Percentiles rank a stretch among this genome's conserved stretches.
phyloP scores from a whole-genome alignment of 2,888 invertebrate genomes.

The Macrostomum cliftonense region DNA sequence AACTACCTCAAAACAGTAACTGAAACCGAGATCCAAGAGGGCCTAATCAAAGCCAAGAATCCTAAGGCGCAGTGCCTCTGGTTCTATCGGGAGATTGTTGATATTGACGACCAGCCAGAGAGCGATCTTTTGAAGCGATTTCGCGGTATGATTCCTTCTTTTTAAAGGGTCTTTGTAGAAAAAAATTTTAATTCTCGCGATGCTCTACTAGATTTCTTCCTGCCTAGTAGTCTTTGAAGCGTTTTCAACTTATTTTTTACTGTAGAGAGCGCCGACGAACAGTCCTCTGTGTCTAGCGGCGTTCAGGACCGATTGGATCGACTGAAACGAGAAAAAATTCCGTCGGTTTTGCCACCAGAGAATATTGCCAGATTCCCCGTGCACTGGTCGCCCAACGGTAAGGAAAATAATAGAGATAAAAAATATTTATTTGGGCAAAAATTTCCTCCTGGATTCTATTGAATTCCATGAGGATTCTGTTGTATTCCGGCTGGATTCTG shows the following conservation, averaged over 20 bases:
- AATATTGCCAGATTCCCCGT: conserved; percentile 11
- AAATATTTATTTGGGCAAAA: no score
- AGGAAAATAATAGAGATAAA: no score
- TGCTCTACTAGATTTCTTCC: no score
- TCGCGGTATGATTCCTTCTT: conserved; percentile 8
- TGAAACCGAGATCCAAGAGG: conserved; percentile 13
- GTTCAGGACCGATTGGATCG: not conserved
- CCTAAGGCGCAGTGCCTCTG: conserved; percentile 17
- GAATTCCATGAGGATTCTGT: no score
- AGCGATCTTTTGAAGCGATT: not conserved
- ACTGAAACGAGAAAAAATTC: conserved; percentile 9
- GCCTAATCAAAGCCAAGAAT: conserved; percentile 11
- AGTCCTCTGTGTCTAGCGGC: not conserved
- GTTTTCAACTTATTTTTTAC: no score
- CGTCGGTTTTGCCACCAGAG: conserved; percentile 3
- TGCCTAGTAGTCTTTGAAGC: no score
- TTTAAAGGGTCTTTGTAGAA: no score
- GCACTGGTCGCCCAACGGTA: conserved; percentile 10
- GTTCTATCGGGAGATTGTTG: conserved; percentile 18
- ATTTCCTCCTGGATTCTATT: no score
- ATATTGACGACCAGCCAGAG: conserved; percentile 15
- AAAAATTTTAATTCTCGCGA: no score
- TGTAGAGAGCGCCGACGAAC: not conserved
- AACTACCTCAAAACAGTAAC: conserved; percentile 11
- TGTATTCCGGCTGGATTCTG: no score